These are phyloP conservation scores for Mimas tiliae DNA, from an alignment of 2,888 invertebrate genomes.

Conservation along the genomic window DNA sequence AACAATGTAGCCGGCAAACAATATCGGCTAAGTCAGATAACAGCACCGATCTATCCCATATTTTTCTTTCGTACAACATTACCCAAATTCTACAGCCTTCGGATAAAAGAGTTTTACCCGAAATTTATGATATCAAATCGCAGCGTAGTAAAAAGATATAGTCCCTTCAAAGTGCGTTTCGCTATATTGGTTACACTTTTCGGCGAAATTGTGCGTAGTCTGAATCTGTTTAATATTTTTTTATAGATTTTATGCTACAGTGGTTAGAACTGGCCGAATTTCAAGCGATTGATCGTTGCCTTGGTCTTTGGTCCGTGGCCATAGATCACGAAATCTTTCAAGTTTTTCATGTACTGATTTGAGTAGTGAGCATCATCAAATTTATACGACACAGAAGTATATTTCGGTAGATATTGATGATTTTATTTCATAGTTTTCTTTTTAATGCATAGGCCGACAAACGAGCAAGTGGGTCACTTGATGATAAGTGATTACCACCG, in stretches of 20 bases:
- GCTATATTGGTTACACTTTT: not conserved
- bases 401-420: no score
- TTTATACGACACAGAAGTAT: no score
- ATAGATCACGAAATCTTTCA: not conserved
- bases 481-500: no score
- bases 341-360: no score
- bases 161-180: constrained; percentile 1
- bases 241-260: not conserved
- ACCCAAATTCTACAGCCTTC: constrained; percentile 16
- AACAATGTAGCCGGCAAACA: constrained; percentile 1
- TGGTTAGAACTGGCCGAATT: no score
- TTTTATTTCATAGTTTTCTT: no score
- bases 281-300: no score
- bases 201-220: not conserved
- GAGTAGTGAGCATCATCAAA: no score
- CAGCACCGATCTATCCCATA: not conserved
- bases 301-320: no score
- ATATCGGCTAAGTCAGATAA: constrained; percentile 9
- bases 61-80: constrained; percentile 22
- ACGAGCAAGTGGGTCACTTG: no score
- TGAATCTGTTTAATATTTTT: not conserved
- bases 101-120: constrained; percentile 5
- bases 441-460: no score
- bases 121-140: constrained; percentile 12
- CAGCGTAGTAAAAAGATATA: constrained; percentile 9